Base-by-base conservation (phyloP, 1,140 invertebrate species). In the Geopemphigus sp. region DNA sequence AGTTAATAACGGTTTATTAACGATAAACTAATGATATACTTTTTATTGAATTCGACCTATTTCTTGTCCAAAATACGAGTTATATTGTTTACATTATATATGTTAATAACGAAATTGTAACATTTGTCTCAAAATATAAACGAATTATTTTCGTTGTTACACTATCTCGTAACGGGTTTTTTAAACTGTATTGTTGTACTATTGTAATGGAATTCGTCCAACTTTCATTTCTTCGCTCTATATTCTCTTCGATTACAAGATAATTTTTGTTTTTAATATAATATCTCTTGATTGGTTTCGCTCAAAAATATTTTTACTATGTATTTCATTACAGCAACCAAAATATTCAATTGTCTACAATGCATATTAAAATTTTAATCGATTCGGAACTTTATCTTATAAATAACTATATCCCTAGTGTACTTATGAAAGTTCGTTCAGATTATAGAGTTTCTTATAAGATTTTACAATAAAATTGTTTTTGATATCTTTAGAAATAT, bases 201-300 rank as follows among this genome's bases (percentile, higher is more conserved):
- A 11, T 47, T 68, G 22, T 68, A 68, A 68, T 68, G 45, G 45
- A 39, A 24, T 39, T 68, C 8, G 10, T n/a, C 66, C 66, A 26
- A 68, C 14, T 68, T 68, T 26, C 24, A 68, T 68, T 68, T 22
- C 39, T 68, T 47, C 22, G 5, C 54, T 57, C 29, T 8, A 22
- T 22, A n/a, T 68, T 68, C 15, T 47, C n/a, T 68, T 68, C 32
- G 63, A 66, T 66, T 66, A 39, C 32, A 19, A 66, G 1, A 39
- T 1, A 1, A n/a, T 66, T n/a, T 45, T 66, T 39, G 63, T 22
- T 39, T 45, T 10, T 66, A 66, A 66, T 39, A 29, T 39, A 66
- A 45, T 66, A 29, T 66, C n/a, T 66, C n/a, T 64, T n/a, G 29
- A 39, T 64, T 39, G 29, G 61, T 66, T 66, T 32, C 11, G 11